phyloP scores from a whole-genome alignment of 2,113 vertebrate genomes.

The Marcusenius ussheri region DNA sequence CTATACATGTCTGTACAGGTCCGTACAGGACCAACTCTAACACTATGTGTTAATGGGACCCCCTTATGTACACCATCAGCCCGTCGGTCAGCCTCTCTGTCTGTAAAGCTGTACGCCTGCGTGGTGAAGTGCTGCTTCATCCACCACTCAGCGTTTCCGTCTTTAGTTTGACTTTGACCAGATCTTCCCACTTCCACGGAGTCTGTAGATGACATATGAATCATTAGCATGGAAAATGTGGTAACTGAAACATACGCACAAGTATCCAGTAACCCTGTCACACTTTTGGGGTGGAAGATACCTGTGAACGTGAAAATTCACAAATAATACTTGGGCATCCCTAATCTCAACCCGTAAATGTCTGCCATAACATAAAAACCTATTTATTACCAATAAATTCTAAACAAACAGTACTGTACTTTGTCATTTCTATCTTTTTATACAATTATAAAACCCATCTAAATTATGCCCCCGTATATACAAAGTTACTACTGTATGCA shows the following conservation, averaged over 20 bases:
- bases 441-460: background rate
- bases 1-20: background rate
- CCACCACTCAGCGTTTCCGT: background rate
- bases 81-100: constrained; percentile 30
- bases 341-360: background rate
- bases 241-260: background rate
- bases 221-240: background rate
- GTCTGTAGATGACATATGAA: constrained; percentile 55
- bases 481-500: background rate
- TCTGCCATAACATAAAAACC: background rate
- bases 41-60: constrained; percentile 24
- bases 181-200: constrained; percentile 93
- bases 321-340: background rate
- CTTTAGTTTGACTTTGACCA: constrained; percentile 95
- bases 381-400: background rate
- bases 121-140: constrained; percentile 24
- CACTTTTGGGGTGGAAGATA: background rate
- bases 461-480: background rate
- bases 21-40: constrained; percentile 6
- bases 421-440: background rate
- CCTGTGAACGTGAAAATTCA: background rate
- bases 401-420: background rate
- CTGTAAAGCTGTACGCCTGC: constrained; percentile 38
- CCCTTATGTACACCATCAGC: constrained; percentile 27
- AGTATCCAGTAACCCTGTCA: background rate